Conservation (phyloP, 2,888 invertebrate species). For the Eueremaeus valkanovi region DNA sequence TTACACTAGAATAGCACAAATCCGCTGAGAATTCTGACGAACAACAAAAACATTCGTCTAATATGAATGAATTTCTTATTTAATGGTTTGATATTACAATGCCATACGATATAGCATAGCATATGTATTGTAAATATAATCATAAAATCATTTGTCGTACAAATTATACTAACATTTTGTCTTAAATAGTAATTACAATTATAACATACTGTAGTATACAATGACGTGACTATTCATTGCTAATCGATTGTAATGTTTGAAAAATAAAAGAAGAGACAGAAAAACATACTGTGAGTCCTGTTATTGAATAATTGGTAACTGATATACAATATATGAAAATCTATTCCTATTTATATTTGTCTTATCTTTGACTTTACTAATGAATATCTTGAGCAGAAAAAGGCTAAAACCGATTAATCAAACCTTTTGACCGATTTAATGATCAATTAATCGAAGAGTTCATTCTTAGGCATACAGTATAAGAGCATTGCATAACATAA, state of each 20-base stretch:
- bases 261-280: too few relatives aligned
- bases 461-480: neutral
- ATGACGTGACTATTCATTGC: slow-evolving; percentile 12
- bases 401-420: neutral
- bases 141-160: neutral
- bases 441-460: neutral
- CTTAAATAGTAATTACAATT: neutral
- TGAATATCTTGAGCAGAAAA: neutral
- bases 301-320: neutral
- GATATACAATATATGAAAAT: slow-evolving; percentile 4
- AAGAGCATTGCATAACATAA: neutral
- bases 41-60: neutral
- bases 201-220: too few relatives aligned
- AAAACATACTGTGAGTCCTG: neutral
- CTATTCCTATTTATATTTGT: neutral
- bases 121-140: neutral
- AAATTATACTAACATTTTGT: neutral
- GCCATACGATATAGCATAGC: neutral
- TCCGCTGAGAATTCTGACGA: neutral
- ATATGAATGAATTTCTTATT: neutral
- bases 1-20: neutral
- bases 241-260: slow-evolving; percentile 19
- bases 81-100: neutral
- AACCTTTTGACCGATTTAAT: slow-evolving; percentile 11
- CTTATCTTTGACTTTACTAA: neutral